These are phyloP conservation scores for Thamnophis elegans DNA, from an alignment of 2,797 vertebrate genomes.

Conservation along the genomic window DNA sequence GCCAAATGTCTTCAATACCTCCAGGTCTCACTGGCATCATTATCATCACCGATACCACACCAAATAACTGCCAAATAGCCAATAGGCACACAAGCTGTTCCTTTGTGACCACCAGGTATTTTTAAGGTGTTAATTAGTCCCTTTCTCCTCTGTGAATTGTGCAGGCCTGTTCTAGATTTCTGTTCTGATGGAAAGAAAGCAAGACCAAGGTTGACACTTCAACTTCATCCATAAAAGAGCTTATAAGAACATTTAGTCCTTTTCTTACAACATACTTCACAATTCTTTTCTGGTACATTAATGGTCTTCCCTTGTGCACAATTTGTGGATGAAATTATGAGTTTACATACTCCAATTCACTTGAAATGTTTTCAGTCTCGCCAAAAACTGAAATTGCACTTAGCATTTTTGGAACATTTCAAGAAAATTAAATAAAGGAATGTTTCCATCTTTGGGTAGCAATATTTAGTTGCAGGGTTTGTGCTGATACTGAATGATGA, in stretches of 20 bases:
- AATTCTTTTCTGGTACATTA: neutral
- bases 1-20: neutral
- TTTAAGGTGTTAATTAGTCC: neutral
- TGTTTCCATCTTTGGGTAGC: neutral
- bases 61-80: neutral
- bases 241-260: neutral
- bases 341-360: neutral
- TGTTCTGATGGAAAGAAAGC: neutral
- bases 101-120: neutral
- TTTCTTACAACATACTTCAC: neutral
- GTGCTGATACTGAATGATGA: neutral
- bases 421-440: neutral
- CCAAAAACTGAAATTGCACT: neutral
- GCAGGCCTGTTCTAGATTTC: neutral
- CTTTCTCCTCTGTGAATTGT: neutral
- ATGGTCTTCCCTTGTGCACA: too few relatives aligned
- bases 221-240: neutral
- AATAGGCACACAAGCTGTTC: neutral
- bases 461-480: neutral
- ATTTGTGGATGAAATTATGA: neutral
- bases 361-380: neutral
- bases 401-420: neutral
- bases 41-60: neutral
- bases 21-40: neutral
- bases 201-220: too few relatives aligned